A percentile compares a stretch with the other conserved stretches of the same genome.
These are phyloP conservation scores for Pyrocephalus nanus DNA, from an alignment of 2,797 vertebrate species.

Conservation along the genomic window DNA sequence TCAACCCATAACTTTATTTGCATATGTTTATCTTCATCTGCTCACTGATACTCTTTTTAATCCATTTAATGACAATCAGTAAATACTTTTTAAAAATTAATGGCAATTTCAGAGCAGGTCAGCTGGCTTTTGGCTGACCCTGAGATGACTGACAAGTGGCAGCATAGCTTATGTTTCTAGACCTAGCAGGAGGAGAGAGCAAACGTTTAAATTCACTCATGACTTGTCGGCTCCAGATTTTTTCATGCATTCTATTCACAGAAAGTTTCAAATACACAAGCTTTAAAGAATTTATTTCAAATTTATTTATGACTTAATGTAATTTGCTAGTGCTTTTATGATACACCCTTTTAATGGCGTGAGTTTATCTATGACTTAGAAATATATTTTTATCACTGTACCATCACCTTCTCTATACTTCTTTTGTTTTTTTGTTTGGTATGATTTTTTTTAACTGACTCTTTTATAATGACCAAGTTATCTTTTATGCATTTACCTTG, in stretches of 20 bases:
- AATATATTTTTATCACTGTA: neutral
- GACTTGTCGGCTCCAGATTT: neutral
- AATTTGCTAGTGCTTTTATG: neutral
- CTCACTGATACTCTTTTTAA: neutral
- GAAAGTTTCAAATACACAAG: neutral
- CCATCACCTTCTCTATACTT: neutral
- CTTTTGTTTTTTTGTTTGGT: neutral
- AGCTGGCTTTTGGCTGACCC: conserved; percentile 20
- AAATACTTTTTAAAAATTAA: conserved; percentile 37
- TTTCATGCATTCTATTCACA: neutral
- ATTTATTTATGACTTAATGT: neutral
- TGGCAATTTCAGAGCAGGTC: conserved; percentile 30
- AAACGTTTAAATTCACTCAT: neutral
- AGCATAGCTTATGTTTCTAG: neutral
- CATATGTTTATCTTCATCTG: neutral
- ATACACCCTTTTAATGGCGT: neutral
- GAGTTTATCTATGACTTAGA: neutral
- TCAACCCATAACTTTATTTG: conserved; percentile 6
- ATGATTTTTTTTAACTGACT: neutral
- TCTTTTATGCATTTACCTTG: neutral
- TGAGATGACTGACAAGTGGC: conserved; percentile 14
- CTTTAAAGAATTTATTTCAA: neutral
- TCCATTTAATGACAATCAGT: conserved; percentile 11
- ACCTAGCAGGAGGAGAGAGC: neutral
- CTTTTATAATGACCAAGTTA: neutral